These are phyloP conservation scores for Stomatorhinus ivindoensis DNA, from an alignment of 2,113 vertebrate species.

Conservation along the genomic window DNA sequence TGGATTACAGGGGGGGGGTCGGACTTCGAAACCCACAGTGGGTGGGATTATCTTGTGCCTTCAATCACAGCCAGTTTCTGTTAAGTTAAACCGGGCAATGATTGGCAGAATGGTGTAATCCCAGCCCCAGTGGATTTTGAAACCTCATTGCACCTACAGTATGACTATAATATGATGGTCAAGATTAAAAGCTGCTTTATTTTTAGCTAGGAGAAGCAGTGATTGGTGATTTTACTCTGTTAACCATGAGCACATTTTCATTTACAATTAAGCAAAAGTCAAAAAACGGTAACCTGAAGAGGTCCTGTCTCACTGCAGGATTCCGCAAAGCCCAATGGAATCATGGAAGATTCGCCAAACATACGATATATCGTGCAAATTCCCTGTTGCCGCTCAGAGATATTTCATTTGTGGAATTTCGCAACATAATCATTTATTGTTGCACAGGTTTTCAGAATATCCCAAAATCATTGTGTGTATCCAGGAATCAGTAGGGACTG, in stretches of 20 bases:
- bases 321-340: neutral
- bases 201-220: neutral
- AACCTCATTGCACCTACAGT: neutral
- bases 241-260: neutral
- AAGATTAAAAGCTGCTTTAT: neutral
- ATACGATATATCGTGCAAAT: neutral
- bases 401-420: neutral
- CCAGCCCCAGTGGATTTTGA: neutral
- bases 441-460: neutral
- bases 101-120: neutral
- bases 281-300: neutral
- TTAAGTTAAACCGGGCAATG: neutral
- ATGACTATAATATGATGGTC: neutral
- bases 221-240: neutral
- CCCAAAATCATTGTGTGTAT: neutral
- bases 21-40: neutral
- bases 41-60: neutral
- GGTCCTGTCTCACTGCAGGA: neutral
- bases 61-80: neutral
- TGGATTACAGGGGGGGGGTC: neutral
- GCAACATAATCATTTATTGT: neutral
- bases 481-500: neutral
- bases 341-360: neutral
- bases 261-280: neutral
- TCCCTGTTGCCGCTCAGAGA: neutral